Evolutionary conservation across 2,797 vertebrate species (phyloP), one percentile per base, ranked within the genome.

Genomic region (Limnodromus scolopaceus): DNA sequence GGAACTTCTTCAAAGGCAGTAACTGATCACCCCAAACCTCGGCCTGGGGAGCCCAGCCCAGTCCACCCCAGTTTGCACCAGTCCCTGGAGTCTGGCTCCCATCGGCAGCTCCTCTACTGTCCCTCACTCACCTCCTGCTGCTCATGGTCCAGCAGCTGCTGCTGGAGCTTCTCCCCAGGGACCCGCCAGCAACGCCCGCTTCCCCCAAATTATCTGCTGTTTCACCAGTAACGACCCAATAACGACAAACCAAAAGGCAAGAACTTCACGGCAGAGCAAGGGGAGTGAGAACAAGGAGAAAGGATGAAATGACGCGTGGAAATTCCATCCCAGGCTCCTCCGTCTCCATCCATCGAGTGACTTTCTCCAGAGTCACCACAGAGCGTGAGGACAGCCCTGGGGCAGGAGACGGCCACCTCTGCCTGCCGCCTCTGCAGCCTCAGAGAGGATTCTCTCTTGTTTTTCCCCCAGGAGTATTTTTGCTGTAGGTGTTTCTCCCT

Each of bases 51-150:
- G 30, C 39, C 87, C 74, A 46, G 68, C 36, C 84, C 89, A 90
- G 95, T 77, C 69, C 11, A 10, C 43, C 93, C 95, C 7, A 64
- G 87, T 90, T 70, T 55, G 68, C 1, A 0, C 85, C 58, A 66
- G 92, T 76, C 36, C 54, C 54, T 86, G 92, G 87, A 95, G 94
- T 92, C 91, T 15, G 74, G 3, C 61, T 87, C 78, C 30, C 28
- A 14, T n/a, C 13, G 12, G 11, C 22, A 61, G 45, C 45, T 82
- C 60, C 63, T 63, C 71, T 10, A 1, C 14, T 70, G 34, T 48
- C 41, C 78, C 87, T 85, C 34, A 17, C 61, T 71, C 46, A 53
- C 41, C 32, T 86, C 30, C 58, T 3, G 3, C 65, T 79, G 84
- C 82, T 46, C 65, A 2, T 13, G 46, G 71, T 25, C 57, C 60